These are phyloP conservation scores for rabbit (Oryctolagus cuniculus) DNA, from an alignment of 2,113 vertebrate species.

Conservation along the genomic window DNA sequence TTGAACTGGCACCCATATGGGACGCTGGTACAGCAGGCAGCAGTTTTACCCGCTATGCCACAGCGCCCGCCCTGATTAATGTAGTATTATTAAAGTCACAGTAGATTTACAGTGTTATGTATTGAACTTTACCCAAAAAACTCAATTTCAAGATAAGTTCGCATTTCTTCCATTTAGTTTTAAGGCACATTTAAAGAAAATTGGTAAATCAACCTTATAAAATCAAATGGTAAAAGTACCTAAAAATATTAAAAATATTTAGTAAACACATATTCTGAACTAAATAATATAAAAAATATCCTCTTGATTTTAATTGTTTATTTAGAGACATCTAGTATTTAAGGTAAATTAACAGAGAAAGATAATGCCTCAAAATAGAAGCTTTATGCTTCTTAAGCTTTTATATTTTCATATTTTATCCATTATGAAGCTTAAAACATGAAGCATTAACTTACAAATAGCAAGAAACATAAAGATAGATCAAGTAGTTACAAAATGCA, in stretches of 20 bases:
- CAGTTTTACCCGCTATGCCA: too few species aligned
- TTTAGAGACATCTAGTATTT: not conserved
- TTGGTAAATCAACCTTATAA: not conserved
- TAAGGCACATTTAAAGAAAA: not conserved
- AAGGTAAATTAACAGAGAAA: constrained; percentile 45
- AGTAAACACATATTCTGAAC: constrained; percentile 40
- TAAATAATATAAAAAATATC: not conserved
- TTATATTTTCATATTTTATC: not conserved
- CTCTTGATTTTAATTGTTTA: constrained; percentile 1
- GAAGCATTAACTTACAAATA: constrained; percentile 57
- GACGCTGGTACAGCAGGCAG: too few species aligned
- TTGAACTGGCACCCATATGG: too few species aligned
- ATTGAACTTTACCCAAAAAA: constrained; percentile 51
- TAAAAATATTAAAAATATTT: constrained; percentile 43
- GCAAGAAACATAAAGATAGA: constrained; percentile 48
- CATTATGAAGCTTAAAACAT: constrained; percentile 28
- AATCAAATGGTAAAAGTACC: constrained; percentile 20
- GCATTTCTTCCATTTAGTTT: constrained; percentile 20
- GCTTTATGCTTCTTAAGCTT: not conserved
- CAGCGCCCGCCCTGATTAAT: not conserved
- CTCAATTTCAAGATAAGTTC: not conserved
- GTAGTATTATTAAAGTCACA: not conserved
- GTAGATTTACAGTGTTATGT: not conserved
- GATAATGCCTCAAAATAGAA: not conserved
- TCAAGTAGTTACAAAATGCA: constrained; percentile 34